A percentile compares a stretch with the other conserved stretches of the same genome.
Evolutionary conservation across 2,888 invertebrate genomes (phyloP).

Genomic region (Polylopha cassiicola): DNA sequence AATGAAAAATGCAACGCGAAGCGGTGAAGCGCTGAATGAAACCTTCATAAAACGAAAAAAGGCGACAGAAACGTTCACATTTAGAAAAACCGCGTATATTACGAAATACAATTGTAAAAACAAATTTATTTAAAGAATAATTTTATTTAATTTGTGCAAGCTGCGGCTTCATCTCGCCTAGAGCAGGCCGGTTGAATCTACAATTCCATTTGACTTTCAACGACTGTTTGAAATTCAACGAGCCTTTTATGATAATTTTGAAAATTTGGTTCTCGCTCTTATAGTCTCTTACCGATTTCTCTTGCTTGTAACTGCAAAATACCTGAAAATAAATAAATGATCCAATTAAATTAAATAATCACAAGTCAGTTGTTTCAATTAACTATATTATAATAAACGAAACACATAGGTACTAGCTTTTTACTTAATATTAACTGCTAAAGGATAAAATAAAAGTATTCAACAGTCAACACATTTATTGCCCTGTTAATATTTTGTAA

Average conservation of each 20-base stretch:
- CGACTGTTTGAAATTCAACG: constrained; percentile 49
- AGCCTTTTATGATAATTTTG: constrained; percentile 51
- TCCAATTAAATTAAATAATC: constrained; percentile 22
- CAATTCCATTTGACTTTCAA: constrained; percentile 48
- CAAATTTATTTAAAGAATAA: constrained; percentile 14
- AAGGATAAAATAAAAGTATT: too few species aligned
- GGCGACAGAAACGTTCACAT: constrained; percentile 50
- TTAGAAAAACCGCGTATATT: constrained; percentile 38
- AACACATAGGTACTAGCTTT: too few species aligned
- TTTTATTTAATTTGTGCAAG: constrained; percentile 18
- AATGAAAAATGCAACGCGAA: constrained; percentile 66
- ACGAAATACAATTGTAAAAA: constrained; percentile 2
- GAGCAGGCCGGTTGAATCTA: constrained; percentile 15
- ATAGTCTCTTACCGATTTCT: constrained; percentile 51
- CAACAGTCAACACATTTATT: too few species aligned
- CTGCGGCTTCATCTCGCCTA: constrained; percentile 12
- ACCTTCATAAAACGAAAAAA: constrained; percentile 48
- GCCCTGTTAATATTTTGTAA: too few species aligned
- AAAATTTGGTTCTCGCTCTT: constrained; percentile 32
- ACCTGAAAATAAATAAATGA: constrained; percentile 50
- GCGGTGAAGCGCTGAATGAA: constrained; percentile 51
- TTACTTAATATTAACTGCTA: too few species aligned
- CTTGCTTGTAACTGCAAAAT: constrained; percentile 59
- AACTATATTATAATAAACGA: too few species aligned
- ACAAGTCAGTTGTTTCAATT: neutral